Evolutionary conservation across 2,888 invertebrate species (phyloP), one percentile per base, ranked within the genome.

Genomic region (Deroplatys truncata): DNA sequence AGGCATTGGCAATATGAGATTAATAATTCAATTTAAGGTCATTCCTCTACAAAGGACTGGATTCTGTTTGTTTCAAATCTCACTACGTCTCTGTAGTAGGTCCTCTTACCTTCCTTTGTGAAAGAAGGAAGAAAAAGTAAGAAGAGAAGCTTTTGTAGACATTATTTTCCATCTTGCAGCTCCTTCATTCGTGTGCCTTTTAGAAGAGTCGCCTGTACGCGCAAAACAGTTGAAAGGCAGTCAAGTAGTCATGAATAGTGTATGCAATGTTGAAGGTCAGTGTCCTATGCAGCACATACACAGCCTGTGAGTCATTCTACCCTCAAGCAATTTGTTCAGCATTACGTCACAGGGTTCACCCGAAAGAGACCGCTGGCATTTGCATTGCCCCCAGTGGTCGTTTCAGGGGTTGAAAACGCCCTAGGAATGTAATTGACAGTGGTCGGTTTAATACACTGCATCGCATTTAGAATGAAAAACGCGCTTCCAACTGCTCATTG

Each of bases 271-370:
- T 72, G 56, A 25, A 72, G 56, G 56, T 72, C 56, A 72, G 9
- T 72, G 56, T 56, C 56, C 56, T 56, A 2, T 56, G 49, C 13
- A 49, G 3, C 9, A 49, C 49, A 49, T 15, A 16, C 16, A 56
- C 35, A 0, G 8, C 20, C 56, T 16, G 87, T 87, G 87, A 87
- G 43, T 87, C 87, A 87, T 35, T 20, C 56, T 20, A 72, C 87
- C 84, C 83, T 87, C 82, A 87, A 87, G 87, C 87, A 87, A 87
- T 87, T 87, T 83, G 35, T 82, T 87, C 83, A 82, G 56, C 87
- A 83, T 83, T 87, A 83, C 87, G 87, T 87, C 87, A 87, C 83
- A 86, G 82, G 82, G 87, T 82, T 87, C 82, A 87, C 83, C 87
- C 87, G 7, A 25, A 85, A 85, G 85, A 82, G 82, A 16, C n/a